phyloP scores from a whole-genome alignment of 37 sponge, comb jelly and placozoan species.

The Aplysina aerophoba region DNA sequence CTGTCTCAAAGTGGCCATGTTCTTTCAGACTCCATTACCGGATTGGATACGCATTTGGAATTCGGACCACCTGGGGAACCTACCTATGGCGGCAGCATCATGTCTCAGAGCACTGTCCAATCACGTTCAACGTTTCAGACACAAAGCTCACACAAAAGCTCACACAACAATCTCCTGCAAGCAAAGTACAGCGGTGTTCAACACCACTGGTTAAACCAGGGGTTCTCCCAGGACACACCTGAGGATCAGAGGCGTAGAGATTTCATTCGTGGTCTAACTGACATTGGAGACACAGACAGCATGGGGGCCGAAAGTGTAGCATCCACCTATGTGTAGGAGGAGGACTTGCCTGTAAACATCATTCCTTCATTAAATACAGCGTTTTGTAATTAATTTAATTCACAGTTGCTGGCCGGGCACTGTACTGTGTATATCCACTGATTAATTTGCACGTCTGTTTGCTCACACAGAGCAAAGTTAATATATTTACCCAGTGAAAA shows the following conservation, averaged over 20 bases:
- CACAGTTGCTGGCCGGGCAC: no score
- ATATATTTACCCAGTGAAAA: no score
- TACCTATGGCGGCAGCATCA: neutral
- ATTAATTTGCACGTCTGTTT: no score
- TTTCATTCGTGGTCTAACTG: conserved; percentile 7
- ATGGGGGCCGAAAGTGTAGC: conserved; percentile 24
- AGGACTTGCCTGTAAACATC: neutral
- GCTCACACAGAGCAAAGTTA: no score
- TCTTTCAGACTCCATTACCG: neutral
- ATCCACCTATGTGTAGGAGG: conserved; percentile 30
- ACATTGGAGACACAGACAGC: neutral
- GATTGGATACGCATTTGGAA: conserved; percentile 10
- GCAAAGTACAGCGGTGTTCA: conserved; percentile 21
- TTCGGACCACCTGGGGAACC: conserved; percentile 9
- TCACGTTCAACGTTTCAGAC: neutral
- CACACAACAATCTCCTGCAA: conserved; percentile 2
- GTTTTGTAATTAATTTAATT: no score
- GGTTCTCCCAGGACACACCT: conserved; percentile 29
- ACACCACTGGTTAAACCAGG: conserved; percentile 27
- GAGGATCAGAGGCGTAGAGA: conserved; percentile 25
- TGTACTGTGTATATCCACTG: no score
- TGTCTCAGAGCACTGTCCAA: conserved; percentile 9
- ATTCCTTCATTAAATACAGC: no score
- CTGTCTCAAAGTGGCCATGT: neutral
- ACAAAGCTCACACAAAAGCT: neutral